Evolutionary conservation across 92 coral and sea anemone genomes (phyloP).

Genomic region (Blastomussa wellsi): DNA sequence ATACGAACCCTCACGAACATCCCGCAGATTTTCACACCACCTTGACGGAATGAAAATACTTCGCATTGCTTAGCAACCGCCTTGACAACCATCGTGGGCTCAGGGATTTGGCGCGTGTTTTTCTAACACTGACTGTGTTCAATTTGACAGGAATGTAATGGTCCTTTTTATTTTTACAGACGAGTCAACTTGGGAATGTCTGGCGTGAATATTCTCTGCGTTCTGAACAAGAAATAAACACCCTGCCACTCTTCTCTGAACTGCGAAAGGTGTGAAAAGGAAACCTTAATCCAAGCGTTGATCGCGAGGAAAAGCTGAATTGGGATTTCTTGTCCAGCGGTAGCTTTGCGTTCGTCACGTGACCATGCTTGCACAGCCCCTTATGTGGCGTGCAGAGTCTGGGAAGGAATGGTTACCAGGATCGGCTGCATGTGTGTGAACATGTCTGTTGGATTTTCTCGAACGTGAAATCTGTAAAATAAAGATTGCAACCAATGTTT

Average conservation of each 20-base stretch:
- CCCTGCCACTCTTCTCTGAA: neutral
- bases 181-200: constrained; percentile 90
- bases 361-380: neutral
- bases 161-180: constrained; percentile 41
- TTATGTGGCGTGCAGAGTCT: neutral
- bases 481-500: neutral
- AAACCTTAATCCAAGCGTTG: neutral
- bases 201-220: constrained; percentile 90
- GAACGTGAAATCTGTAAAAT: neutral
- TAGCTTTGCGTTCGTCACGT: neutral
- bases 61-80: no score
- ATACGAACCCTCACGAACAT: no score
- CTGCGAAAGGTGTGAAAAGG: neutral
- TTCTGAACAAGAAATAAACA: constrained; percentile 75
- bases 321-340: neutral
- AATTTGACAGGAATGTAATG: no score
- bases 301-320: neutral
- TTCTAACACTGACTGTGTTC: neutral
- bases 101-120: neutral
- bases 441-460: neutral
- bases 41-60: no score
- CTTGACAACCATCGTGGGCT: no score
- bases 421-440: no score
- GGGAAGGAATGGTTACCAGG: neutral
- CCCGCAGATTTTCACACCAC: no score